Percentiles rank a stretch among this genome's conserved stretches.
Conservation (phyloP, 2,888 invertebrate genomes). For the Drosophila affinis region DNA sequence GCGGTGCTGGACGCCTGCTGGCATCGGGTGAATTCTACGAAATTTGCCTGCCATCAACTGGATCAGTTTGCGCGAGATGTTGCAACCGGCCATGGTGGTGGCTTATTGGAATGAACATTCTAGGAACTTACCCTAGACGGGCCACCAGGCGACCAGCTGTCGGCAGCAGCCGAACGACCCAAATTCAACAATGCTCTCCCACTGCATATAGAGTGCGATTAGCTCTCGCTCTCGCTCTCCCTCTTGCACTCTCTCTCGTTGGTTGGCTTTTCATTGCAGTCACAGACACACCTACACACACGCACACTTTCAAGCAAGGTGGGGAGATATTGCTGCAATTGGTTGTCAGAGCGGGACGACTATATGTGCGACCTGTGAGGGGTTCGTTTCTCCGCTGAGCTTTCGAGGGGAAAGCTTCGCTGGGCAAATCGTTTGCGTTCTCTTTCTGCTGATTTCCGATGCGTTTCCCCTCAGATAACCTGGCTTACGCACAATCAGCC, state of each 20-base stretch:
- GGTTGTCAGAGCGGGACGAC: slow-evolving; percentile 12
- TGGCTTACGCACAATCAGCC: neutral
- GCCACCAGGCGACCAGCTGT: slow-evolving; percentile 73
- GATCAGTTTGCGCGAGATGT: slow-evolving; percentile 60
- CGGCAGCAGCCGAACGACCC: slow-evolving; percentile 60
- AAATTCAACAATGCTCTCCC: slow-evolving; percentile 43
- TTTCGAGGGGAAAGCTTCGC: slow-evolving; percentile 26
- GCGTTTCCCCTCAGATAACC: neutral
- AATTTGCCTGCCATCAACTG: slow-evolving; percentile 62
- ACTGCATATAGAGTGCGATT: slow-evolving; percentile 3
- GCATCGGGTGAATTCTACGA: slow-evolving; percentile 84
- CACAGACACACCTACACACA: neutral
- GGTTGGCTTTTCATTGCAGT: neutral
- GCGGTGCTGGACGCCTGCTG: slow-evolving; percentile 77
- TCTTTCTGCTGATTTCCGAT: neutral
- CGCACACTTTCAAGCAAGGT: neutral
- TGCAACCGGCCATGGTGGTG: slow-evolving; percentile 58
- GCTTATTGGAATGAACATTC: slow-evolving; percentile 81
- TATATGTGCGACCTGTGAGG: neutral
- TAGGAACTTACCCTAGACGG: slow-evolving; percentile 84
- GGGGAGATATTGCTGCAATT: neutral
- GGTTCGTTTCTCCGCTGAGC: slow-evolving; percentile 60
- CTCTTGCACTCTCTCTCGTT: neutral
- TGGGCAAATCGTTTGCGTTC: neutral
- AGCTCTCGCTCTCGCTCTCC: neutral